Evolutionary conservation across 1,140 invertebrate species (phyloP), one percentile per base, ranked within the genome.

Genomic region (Drosophila lacteicornis): DNA sequence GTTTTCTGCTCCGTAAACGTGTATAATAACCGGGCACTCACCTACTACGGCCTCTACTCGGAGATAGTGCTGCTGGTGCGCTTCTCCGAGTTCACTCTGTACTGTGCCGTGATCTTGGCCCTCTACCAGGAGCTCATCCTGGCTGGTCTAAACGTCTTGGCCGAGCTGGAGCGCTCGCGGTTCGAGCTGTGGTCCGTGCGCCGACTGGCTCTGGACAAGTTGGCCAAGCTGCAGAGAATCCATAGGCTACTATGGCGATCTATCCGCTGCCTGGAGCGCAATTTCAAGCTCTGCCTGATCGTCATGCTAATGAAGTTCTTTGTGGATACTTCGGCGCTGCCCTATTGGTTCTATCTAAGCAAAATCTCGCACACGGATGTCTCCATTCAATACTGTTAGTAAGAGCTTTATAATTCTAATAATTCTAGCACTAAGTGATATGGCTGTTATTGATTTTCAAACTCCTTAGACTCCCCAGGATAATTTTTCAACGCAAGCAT

Each of bases 341-440:
- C 78, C n/a, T 88, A 88, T 38, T 88, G 85, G 85, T 40, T 79
- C 0, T 81, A 74, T 19, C 55, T 90, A 3, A 79, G 57, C 36
- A n/a, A 38, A 3, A 2, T 36, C 1, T n/a, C 53, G 38, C 9
- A 58, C 13, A 8, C n/a, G 4, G 42, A 40, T 7, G 11, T 75
- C 1, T 15, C 42, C 11, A 42, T 43, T 4, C 27, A 46, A 49
- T 47, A 46, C 9, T 82, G 65, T 79, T 27, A 42, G 79, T 82
- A 40, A 55, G 12, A 12, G 38, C 8, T 11, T 3, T 9, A 38
- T 15, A 15, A 15, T 5, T 11, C 22, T 25, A 25, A 25, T 25
- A 25, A 25, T 25, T 25, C 2, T 25, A 25, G 22, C 22, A 25
- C 2, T 25, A 25, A 25, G 22, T 25, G 22, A 25, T 25, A 4